Percentiles rank a stretch among this genome's conserved stretches.
Conservation (phyloP, 2,113 vertebrate genomes). For the Atlantisia rogersi region DNA sequence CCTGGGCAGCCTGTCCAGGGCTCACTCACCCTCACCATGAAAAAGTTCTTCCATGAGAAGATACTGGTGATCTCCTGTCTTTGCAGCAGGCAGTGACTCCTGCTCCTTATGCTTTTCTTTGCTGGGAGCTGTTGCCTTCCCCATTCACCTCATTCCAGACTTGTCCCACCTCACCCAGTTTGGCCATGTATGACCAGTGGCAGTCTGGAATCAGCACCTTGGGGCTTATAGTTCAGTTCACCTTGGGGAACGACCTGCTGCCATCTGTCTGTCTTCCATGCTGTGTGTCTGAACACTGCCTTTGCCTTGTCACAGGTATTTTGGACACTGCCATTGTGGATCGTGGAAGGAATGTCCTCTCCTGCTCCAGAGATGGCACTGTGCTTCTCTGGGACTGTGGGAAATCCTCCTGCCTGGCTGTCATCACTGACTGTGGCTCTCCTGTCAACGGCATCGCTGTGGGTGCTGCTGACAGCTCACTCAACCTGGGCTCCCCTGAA, state of each 20-base stretch:
- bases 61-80: background rate
- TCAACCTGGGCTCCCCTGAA: constrained; percentile 75
- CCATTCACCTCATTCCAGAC: background rate
- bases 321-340: constrained; percentile 81
- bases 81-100: background rate
- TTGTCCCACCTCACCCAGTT: fast-evolving
- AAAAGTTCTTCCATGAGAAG: no score
- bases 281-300: background rate
- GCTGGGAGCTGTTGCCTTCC: background rate
- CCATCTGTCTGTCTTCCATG: fast-evolving
- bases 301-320: constrained; percentile 64
- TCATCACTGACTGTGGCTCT: constrained; percentile 70
- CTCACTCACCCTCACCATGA: no score
- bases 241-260: background rate
- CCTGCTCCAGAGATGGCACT: constrained; percentile 79
- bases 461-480: constrained; percentile 65
- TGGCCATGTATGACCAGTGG: background rate
- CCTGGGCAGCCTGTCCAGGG: no score
- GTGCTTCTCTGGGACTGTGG: constrained; percentile 83
- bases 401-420: constrained; percentile 69
- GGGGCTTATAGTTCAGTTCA: fast-evolving
- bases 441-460: constrained; percentile 74
- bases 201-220: background rate
- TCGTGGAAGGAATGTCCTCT: constrained; percentile 78
- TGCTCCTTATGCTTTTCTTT: fast-evolving